Base-by-base conservation (phyloP, 2,797 vertebrate genomes). In the Microctenopoma steveboyesi region DNA sequence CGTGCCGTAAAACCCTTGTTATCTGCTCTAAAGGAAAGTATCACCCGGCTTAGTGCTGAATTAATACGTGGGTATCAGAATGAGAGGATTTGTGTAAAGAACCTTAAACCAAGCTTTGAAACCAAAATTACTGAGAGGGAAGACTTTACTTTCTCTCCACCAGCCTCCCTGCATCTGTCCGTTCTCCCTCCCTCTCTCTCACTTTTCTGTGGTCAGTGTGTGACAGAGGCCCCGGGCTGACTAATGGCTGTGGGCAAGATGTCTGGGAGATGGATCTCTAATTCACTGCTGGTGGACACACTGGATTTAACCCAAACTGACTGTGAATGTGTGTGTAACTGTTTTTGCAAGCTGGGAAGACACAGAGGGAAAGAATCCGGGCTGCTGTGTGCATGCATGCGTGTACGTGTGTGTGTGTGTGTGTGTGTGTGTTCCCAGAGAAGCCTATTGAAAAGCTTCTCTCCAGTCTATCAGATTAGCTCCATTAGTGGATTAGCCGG, bases 11-110 rank as follows among this genome's bases (percentile, higher is more conserved):
- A 37, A 16, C 8, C 16, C 16, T 1, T 70, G 8, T 61, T 45
- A 25, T 35, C 58, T 60, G 49, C 50, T 76, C 11, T 53, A 2
- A 58, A 65, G 33, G 43, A 1, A 16, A 43, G 45, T 18, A 43
- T 72, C 58, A 49, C 40, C 40, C 28, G 62, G 51, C 12, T 63
- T 53, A 52, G 33, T 62, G 22, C 16, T 52, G 54, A 63, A 45
- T 49, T 60, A 39, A 53, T 54, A 35, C 91, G 91, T 91, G 92
- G 91, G 94, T 92, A 92, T 66, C 94, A 94, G 93, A 94, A 90
- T 92, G 92, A 94, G 94, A 93, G 92, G 43, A 57, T 67, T 59
- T 57, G 61, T 40, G 63, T 66, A 67, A 78, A 71, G 51, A 57
- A 52, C 37, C 50, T 33, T 58, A 72, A 76, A 64, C 27, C 14